These are phyloP conservation scores for Felis catus DNA, from an alignment of 2,113 vertebrate species.

Conservation along the genomic window DNA sequence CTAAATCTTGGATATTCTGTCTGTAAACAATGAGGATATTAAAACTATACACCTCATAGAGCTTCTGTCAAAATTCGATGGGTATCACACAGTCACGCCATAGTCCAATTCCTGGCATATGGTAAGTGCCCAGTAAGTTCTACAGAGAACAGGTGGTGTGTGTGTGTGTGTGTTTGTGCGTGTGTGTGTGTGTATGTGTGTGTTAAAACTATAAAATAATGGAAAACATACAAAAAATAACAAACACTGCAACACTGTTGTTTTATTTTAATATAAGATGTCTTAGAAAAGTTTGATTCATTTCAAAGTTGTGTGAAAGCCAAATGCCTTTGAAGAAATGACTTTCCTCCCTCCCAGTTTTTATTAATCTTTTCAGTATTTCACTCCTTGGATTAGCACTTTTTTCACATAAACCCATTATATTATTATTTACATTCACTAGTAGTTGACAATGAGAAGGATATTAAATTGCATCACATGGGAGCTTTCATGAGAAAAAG, in stretches of 20 bases:
- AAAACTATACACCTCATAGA: background rate
- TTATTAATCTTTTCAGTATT: constrained; percentile 42
- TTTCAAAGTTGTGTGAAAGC: constrained; percentile 70
- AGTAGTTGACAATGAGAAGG: constrained; percentile 9
- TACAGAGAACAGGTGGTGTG: background rate
- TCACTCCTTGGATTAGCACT: constrained; percentile 2
- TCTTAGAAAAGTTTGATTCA: constrained; percentile 63
- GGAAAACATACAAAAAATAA: background rate
- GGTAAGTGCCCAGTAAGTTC: background rate
- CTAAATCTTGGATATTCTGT: background rate
- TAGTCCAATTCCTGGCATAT: background rate
- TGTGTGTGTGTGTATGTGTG: background rate
- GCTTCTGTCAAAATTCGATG: background rate
- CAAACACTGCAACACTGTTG: background rate
- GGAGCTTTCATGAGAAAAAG: constrained; percentile 46
- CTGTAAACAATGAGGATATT: background rate
- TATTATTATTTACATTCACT: constrained; percentile 61
- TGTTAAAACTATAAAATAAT: background rate
- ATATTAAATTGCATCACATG: constrained; percentile 15
- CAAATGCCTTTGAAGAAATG: constrained; percentile 59
- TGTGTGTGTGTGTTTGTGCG: background rate
- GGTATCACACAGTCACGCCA: background rate
- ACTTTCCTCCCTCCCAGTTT: constrained; percentile 48
- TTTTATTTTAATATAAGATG: constrained; percentile 59
- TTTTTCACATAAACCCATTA: background rate